Base-by-base conservation (phyloP, 2,888 invertebrate genomes). In the Chaitophorus viminalis region DNA sequence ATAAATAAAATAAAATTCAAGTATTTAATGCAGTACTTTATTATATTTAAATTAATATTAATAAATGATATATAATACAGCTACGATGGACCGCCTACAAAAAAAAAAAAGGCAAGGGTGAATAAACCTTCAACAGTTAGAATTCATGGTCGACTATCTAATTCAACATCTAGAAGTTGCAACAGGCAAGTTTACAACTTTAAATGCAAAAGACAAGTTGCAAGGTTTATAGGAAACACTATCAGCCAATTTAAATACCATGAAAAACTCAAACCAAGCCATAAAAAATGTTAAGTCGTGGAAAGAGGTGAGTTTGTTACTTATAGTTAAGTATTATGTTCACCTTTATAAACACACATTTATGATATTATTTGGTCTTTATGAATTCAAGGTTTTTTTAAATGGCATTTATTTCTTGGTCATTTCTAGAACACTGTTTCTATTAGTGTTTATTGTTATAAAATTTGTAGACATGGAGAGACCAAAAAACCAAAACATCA, bases 261-360 rank as follows among this genome's bases (percentile, higher is more conserved):
- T 74, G 74, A 74, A 11, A 74, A 74, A 36, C 25, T 74, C 74
- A 74, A 72, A 33, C 72, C 72, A 72, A 72, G 72, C 72, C 18
- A 72, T 33, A 33, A 74, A 74, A 74, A 74, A 74, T 4, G 25
- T 74, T 21, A 39, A 74, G 25, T 39, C 39, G 11, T 74, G 74
- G 74, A 74, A 74, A 74, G 36, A 74, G 25, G 39, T 74, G 36
- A 74, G 36, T 36, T 74, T 72, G 33, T 72, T 33, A 72, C 72
- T 72, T 72, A 18, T 25, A 17, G 72, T 72, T 52, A 52, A 72
- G 14, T 72, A 4, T 72, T 72, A 72, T 72, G 33, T 72, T 33
- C 6, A 72, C 72, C 72, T 72, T 72, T 72, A 72, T 72, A 33
- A 33, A 72, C 33, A 36, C 52, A 52, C 52, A 52, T 52, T 52